Base-by-base conservation (phyloP, 92 coral and sea anemone genomes). In the Parazoanthus swiftii region DNA sequence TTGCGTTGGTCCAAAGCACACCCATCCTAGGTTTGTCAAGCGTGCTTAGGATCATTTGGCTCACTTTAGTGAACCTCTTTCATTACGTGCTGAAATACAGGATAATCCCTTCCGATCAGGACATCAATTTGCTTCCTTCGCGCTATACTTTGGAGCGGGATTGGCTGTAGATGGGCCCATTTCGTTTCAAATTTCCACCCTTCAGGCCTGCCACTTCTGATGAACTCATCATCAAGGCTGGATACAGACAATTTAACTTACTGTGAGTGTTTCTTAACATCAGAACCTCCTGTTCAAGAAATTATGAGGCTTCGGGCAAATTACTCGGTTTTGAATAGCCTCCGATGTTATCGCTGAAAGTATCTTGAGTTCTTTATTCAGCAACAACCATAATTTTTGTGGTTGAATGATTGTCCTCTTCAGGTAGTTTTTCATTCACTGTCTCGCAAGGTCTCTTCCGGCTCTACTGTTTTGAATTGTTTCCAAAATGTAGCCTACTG, bases 101-200 rank as follows among this genome's bases (percentile, higher is more conserved):
- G 92, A 51, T 92, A 91, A 67, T 92, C 94, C 63, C 94, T 90
- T 29, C 92, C 94, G 18, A 92, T 90, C 81, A 92, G 86, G 44
- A 89, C 88, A 54, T 88, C 93, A 63, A 88, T 92, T 59, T 81
- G 92, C 21, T 67, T 83, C 50, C 94, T 85, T n/a, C 82, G 81
- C 23, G 94, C 56, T 25, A 89, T 74, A 8, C 59, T 89, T 63
- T 88, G 88, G 70, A 92, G 90, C 43, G 91, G 23, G 93, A 77
- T 39, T 39, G 42, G 42, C 42, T 39, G 42, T 39, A 39, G 42
- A 39, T 39, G 42, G 42, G 42, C 3, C 42, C 42, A 39, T 39
- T 39, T 39, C 42, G 42, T 39, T 39, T 39, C 4, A 29, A 2
- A 39, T 39, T 39, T 39, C 42, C 42, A 4, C 42, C 42, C 42